Base-by-base conservation (phyloP, 2,113 vertebrate species). In the Colinus virginianus region DNA sequence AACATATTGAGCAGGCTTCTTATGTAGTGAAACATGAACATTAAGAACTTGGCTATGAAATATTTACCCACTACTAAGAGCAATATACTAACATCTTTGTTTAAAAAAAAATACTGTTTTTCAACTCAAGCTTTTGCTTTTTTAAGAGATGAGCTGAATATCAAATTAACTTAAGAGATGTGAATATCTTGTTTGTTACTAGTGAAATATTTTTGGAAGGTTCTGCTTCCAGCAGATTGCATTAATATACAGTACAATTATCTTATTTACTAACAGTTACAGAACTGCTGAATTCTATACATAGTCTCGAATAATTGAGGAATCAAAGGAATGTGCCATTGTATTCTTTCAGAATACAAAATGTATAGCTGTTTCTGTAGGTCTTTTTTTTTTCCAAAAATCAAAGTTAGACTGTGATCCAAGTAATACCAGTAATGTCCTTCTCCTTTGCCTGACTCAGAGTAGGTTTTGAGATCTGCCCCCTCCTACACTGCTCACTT, bases 401-500 rank as follows among this genome's bases (percentile, higher is more conserved):
- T 95, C 66, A 82, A 67, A 83, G 70, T 87, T 56, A 77, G 51
- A 17, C 21, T 38, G 26, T 74, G 70, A 84, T 83, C 67, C 46
- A 9, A 59, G 40, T 74, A 84, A 87, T 68, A 56, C 75, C 85
- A 79, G 88, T 79, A 62, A 55, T 28, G 23, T 82, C 34, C 61
- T 89, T 87, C 42, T 82, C 18, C 49, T 45, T 77, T 94, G 75
- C 38, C 53, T 69, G 64, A 90, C 42, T 92, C 87, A 55, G 30
- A 66, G 74, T 11, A 43, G 55, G 63, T 85, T 72, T 68, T 84
- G 74, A 64, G 7, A 38, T 77, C 40, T 89, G 30, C 46, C 66
- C 69, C 49, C 23, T 91, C 43, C 30, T 64, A 6, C 40, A 15
- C 19, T 67, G 66, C 51, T 70, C 20, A 45, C 58, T 46, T 32